Evolutionary conservation across 2,113 vertebrate species (phyloP).

Genomic region (Xyliphius kryptos): DNA sequence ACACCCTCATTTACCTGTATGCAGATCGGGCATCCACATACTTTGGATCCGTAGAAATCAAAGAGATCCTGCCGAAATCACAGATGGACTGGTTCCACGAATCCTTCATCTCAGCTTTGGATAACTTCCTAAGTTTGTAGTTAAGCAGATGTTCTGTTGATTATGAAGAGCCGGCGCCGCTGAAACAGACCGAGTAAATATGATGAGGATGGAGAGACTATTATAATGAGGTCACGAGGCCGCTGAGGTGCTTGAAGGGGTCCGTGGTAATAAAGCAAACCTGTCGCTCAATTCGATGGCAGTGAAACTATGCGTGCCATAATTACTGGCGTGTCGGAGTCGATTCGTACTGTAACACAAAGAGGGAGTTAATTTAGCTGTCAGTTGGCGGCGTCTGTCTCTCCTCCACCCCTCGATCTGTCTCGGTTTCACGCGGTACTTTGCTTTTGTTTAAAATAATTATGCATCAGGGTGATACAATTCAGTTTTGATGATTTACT

Average conservation of each 20-base stretch:
- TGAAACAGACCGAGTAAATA: constrained; percentile 2
- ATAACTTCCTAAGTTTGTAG: neutral
- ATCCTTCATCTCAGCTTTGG: too few relatives aligned
- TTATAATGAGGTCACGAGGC: constrained; percentile 18
- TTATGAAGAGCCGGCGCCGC: neutral
- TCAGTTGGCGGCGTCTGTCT: constrained; percentile 24
- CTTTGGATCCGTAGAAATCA: too few relatives aligned
- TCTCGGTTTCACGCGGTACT: constrained; percentile 24
- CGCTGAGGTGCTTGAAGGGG: neutral
- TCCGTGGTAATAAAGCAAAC: constrained; percentile 21
- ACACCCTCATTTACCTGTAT: too few relatives aligned
- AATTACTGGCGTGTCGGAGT: constrained; percentile 41
- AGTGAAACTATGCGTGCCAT: constrained; percentile 36
- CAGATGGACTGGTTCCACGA: too few relatives aligned
- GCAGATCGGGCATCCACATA: too few relatives aligned
- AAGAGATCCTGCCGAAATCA: too few relatives aligned
- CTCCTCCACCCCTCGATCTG: constrained; percentile 1
- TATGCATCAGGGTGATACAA: constrained; percentile 22
- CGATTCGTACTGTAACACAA: constrained; percentile 39
- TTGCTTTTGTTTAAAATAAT: constrained; percentile 43
- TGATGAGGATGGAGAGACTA: constrained; percentile 12
- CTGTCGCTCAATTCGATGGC: constrained; percentile 34
- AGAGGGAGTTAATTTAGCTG: constrained; percentile 46
- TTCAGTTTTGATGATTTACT: constrained; percentile 44
- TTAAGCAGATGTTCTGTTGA: neutral